Percentiles rank a stretch among this genome's conserved stretches.
These are phyloP conservation scores for Champsocephalus esox DNA, from an alignment of 2,797 vertebrate genomes.

Conservation along the genomic window DNA sequence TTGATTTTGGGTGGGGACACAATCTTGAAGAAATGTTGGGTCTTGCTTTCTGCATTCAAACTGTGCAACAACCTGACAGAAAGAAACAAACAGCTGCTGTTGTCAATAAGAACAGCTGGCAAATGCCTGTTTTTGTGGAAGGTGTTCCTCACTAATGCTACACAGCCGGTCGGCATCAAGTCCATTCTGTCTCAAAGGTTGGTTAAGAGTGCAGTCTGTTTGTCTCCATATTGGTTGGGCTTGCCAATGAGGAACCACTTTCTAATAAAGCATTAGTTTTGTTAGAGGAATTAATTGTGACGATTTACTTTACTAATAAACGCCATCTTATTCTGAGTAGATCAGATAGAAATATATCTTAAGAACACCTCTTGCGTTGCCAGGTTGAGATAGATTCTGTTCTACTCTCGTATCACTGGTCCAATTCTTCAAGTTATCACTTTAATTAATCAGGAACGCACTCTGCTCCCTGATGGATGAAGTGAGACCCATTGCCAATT, in stretches of 20 bases:
- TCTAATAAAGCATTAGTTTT: neutral
- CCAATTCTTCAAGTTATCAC: neutral
- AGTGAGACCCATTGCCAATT: slow-evolving; percentile 1
- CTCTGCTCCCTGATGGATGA: slow-evolving; percentile 2
- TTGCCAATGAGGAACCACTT: neutral
- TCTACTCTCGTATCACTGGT: neutral
- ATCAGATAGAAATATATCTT: neutral
- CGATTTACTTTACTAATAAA: neutral
- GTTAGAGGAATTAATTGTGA: neutral
- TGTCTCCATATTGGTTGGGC: neutral
- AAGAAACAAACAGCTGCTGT: neutral
- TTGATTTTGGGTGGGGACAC: neutral
- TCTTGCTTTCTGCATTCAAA: neutral
- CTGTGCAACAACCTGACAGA: slow-evolving; percentile 4
- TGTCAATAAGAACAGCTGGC: slow-evolving; percentile 13
- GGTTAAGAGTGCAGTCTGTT: neutral
- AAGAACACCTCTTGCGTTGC: neutral
- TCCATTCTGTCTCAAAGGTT: neutral
- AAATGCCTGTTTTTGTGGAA: neutral
- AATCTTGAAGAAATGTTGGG: neutral
- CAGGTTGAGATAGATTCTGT: neutral
- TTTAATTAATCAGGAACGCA: neutral
- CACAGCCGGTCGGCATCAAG: neutral
- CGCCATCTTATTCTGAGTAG: neutral
- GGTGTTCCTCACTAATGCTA: neutral